These are phyloP conservation scores for Anisognathus igniventris DNA, from an alignment of 2,797 vertebrate genomes.

Conservation along the genomic window DNA sequence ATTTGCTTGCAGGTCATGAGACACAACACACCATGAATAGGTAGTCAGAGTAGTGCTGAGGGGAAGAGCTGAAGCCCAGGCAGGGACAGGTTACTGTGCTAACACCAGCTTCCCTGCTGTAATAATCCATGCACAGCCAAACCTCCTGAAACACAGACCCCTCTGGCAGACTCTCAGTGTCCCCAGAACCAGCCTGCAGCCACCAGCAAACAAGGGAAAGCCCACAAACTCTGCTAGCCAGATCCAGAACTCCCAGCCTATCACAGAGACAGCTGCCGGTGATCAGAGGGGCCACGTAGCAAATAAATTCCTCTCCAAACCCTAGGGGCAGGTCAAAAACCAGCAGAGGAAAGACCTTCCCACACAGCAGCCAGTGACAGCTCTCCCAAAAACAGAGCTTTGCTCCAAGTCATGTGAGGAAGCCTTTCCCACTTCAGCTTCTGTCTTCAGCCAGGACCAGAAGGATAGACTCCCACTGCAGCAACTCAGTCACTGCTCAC, in stretches of 20 bases:
- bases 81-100: not conserved
- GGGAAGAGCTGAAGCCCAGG: not conserved
- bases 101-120: not conserved
- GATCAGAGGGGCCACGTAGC: not conserved
- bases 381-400: not conserved
- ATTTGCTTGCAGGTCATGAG: accelerated
- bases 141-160: not conserved
- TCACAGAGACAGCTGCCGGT: not conserved
- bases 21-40: not conserved
- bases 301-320: slow-evolving; percentile 11
- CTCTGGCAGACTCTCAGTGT: not conserved
- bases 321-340: slow-evolving; percentile 3
- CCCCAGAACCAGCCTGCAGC: not conserved
- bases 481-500: not conserved
- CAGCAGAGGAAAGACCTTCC: slow-evolving; percentile 34
- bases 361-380: not conserved
- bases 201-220: not conserved
- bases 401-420: not conserved
- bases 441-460: not conserved
- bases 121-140: not conserved
- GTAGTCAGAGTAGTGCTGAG: not conserved
- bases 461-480: not conserved
- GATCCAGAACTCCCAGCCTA: not conserved
- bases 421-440: not conserved
- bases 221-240: not conserved